Percentiles rank a stretch among this genome's conserved stretches.
phyloP scores from a whole-genome alignment of 2,797 vertebrate genomes.

The Prunella strophiata region DNA sequence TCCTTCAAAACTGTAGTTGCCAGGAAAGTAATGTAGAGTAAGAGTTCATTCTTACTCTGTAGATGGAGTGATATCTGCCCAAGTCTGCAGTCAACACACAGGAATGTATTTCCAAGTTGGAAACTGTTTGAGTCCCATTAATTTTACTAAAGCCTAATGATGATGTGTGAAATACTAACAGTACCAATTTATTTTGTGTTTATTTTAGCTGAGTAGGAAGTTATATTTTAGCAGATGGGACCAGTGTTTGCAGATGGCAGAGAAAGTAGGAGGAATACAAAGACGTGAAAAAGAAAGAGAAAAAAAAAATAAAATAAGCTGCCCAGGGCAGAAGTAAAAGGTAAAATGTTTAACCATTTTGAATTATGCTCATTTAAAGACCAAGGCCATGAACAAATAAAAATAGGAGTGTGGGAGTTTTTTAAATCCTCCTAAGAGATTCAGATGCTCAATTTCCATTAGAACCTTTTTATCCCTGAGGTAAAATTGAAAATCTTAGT shows the following conservation, averaged over 20 bases:
- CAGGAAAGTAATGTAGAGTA: not conserved
- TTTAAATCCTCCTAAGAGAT: slow-evolving; percentile 23
- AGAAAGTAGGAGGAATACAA: not conserved
- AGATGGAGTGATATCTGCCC: not conserved
- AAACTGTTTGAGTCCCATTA: slow-evolving; percentile 6
- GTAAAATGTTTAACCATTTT: not conserved
- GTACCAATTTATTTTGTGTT: slow-evolving; percentile 1
- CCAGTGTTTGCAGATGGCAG: slow-evolving; percentile 11
- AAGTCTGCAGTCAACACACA: not conserved
- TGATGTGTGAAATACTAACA: slow-evolving; percentile 29
- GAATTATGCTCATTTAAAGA: not conserved
- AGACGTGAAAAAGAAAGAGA: not conserved
- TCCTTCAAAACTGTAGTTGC: not conserved
- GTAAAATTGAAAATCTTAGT: slow-evolving; percentile 15
- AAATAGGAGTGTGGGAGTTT: slow-evolving; percentile 7
- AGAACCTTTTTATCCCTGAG: slow-evolving; percentile 23
- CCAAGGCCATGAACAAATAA: slow-evolving; percentile 18
- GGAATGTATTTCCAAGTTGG: slow-evolving; percentile 11
- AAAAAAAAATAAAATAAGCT: not conserved
- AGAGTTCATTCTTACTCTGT: not conserved
- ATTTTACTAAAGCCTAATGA: slow-evolving; percentile 42
- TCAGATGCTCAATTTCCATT: slow-evolving; percentile 15
- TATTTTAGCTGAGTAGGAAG: slow-evolving; percentile 33
- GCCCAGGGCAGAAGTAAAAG: not conserved
- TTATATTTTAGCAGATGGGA: slow-evolving; percentile 39